Evolutionary conservation across 2,888 invertebrate genomes (phyloP), one percentile per base, ranked within the genome.

Genomic region (Metallyticus violacea): DNA sequence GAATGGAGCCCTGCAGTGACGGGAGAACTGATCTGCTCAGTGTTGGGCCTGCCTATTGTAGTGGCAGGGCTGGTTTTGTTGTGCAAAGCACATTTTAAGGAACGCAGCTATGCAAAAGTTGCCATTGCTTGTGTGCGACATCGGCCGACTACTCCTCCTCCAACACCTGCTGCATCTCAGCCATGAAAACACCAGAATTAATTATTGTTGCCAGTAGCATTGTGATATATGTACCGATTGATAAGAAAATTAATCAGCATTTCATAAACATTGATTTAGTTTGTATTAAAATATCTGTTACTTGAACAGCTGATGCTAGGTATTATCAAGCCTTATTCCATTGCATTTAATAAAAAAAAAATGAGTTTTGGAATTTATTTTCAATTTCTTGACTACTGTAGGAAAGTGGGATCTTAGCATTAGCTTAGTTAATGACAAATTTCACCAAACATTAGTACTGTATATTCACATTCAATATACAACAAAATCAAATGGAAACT

Each of bases 11-110:
- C 94, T n/a, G 92, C 93, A 25, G 91, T 94, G 85, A 93, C 93
- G 6, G 94, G 94, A n/a, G 94, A 94, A 90, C 90, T 94, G 27
- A 93, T 94, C 86, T 94, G 94, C 90, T 93, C 94, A 0, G 90
- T 94, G 29, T 90, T 94, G 27, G 94, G 94, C 87, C 91, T 94
- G 86, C 94, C 94, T 6, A 93, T 94, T 78, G 93, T 94, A 26
- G 90, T 93, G 9, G 91, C 93, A 6, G 94, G 94, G 26, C 89
- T 94, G 86, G 92, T 92, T 7, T 90, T 94, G 78, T 91, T 94
- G 27, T 92, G 92, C 88, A 93, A 93, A 89, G 92, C 93, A 4
- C 93, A 94, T 79, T 85, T 87, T 77, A 81, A 85, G 62, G 87
- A 87, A 26, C 40, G 77, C 15, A 86, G 79, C 79, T 86, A 83